phyloP scores from a whole-genome alignment of 2,113 vertebrate genomes.

The Neodontobutis hainanensis region DNA sequence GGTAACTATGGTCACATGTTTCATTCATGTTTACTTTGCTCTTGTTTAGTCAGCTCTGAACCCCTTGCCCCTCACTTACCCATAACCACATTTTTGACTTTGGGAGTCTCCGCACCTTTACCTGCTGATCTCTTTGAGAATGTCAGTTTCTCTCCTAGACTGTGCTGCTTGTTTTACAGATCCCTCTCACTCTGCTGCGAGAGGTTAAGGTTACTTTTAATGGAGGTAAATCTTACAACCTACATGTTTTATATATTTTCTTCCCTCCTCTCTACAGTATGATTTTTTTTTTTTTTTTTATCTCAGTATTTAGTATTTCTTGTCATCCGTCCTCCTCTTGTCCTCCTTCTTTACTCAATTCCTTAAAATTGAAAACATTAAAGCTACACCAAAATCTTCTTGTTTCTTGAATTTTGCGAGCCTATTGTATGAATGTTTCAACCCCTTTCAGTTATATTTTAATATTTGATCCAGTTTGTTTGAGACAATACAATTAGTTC shows the following conservation, averaged over 20 bases:
- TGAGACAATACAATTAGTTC: constrained; percentile 21
- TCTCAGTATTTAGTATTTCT: constrained; percentile 41
- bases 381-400: constrained; percentile 13
- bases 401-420: constrained; percentile 19
- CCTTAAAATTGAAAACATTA: constrained; percentile 12
- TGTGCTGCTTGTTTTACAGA: constrained; percentile 85
- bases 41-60: constrained; percentile 19
- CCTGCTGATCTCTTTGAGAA: constrained; percentile 74
- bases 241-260: constrained; percentile 41
- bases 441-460: constrained; percentile 5
- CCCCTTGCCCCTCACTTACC: not conserved
- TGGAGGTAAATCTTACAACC: constrained; percentile 78
- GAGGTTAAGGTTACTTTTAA: constrained; percentile 76
- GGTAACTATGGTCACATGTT: not conserved
- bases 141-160: constrained; percentile 80
- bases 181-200: constrained; percentile 81
- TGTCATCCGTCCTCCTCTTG: constrained; percentile 34
- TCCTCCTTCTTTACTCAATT: constrained; percentile 29
- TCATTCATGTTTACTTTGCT: constrained; percentile 3
- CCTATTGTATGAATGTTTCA: not conserved
- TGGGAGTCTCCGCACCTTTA: constrained; percentile 74
- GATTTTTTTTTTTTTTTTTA: constrained; percentile 51
- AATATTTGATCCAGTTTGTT: constrained; percentile 21
- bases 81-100: constrained; percentile 21
- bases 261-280: constrained; percentile 42